Evolutionary conservation across 2,113 vertebrate genomes (phyloP).

Genomic region (Phalacrocorax aristotelis): DNA sequence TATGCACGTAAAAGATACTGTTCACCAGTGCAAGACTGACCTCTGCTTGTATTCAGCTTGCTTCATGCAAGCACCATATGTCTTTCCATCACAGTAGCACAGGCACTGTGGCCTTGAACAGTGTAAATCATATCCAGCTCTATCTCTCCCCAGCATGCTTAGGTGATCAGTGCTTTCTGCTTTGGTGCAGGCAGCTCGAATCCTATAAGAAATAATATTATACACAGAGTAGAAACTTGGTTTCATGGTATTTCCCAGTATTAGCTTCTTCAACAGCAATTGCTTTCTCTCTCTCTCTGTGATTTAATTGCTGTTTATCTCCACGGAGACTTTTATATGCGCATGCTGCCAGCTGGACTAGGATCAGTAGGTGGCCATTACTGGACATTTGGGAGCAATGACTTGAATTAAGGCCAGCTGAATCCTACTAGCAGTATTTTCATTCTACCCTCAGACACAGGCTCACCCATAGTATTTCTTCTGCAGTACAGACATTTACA

Average conservation of each 20-base stretch:
- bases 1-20: background rate
- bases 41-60: constrained; percentile 36
- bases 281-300: background rate
- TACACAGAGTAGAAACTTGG: background rate
- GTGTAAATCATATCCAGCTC: constrained; percentile 1
- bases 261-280: constrained; percentile 6
- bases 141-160: background rate
- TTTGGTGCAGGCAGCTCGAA: background rate
- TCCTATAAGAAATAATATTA: background rate
- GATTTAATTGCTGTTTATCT: constrained; percentile 49
- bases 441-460: background rate
- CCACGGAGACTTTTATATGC: background rate
- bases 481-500: background rate
- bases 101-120: constrained; percentile 10
- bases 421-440: constrained; percentile 37
- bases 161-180: background rate
- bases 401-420: constrained; percentile 46
- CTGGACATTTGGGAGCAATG: constrained; percentile 52
- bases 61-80: constrained; percentile 45
- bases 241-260: background rate
- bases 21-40: constrained; percentile 65
- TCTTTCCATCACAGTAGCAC: constrained; percentile 26
- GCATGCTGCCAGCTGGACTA: constrained; percentile 45
- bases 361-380: constrained; percentile 50
- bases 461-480: background rate